A percentile compares a stretch with the other conserved stretches of the same genome.
Conservation (phyloP, 2,113 vertebrate species). For the Phrynosoma blainvillii region DNA sequence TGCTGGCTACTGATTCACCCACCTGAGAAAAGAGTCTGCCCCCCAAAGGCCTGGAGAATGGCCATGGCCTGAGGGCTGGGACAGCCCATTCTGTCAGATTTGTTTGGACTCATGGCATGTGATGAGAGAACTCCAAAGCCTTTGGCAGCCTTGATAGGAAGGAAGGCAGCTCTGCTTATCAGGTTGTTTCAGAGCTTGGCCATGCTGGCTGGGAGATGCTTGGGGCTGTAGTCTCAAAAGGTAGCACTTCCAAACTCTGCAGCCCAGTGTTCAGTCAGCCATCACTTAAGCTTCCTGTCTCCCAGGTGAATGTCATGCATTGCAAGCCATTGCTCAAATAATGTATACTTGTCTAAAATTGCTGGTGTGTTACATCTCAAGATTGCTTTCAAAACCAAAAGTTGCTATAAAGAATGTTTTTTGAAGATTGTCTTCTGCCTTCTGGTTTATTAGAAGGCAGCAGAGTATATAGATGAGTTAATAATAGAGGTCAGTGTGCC, state of each 20-base stretch:
- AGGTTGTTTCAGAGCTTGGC: neutral
- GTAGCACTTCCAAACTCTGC: neutral
- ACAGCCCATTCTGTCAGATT: neutral
- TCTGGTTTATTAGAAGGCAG: too few relatives aligned
- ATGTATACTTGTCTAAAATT: neutral
- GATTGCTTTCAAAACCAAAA: neutral
- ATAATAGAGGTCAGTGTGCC: neutral
- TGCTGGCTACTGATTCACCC: slow-evolving; percentile 37
- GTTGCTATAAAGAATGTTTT: neutral
- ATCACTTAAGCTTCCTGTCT: neutral
- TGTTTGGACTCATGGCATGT: slow-evolving; percentile 12
- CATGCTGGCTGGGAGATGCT: neutral
- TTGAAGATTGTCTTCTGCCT: neutral
- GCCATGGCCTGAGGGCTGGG: neutral
- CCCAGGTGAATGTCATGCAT: neutral
- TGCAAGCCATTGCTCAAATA: neutral
- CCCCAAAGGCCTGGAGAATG: neutral
- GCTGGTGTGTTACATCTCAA: neutral
- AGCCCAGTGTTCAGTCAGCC: neutral
- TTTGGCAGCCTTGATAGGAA: neutral
- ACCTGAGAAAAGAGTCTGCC: slow-evolving; percentile 13
- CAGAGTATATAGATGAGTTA: neutral
- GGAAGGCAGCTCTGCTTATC: neutral
- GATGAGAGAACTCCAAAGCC: neutral
- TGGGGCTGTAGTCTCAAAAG: neutral